Evolutionary conservation across 2,113 vertebrate species (phyloP), one percentile per base, ranked within the genome.

Genomic region (Coreoperca whiteheadi): DNA sequence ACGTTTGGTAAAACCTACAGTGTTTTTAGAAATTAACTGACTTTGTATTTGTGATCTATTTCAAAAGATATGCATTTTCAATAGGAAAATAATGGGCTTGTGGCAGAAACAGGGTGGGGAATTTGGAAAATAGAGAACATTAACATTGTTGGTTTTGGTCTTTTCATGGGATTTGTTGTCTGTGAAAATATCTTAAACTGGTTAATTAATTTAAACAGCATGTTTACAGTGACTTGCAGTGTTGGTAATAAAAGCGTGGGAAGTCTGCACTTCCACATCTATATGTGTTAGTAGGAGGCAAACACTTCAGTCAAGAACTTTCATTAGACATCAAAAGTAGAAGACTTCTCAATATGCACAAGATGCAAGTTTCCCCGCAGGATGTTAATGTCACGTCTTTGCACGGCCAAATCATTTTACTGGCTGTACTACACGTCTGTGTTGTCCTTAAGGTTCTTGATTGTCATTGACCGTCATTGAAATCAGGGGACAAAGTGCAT

Each of bases 261-360:
- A 39, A 57, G 30, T 39, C 10, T 23, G 32, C 12, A 63, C 23
- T 56, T 63, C 37, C 3, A 1, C 61, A 82, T 54, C 48, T 32
- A 64, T 50, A 12, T 59, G 2, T 81, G 41, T 28, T 1, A 4
- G 67, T 61, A 21, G 14, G 63, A 68, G 74, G 69, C 14, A 63
- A 82, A 74, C 43, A 69, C 54, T 78, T 68, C 6, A 68, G 32
- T 67, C 54, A 74, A 57, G 54, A 46, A 54, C 68, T 18, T 57
- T 81, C 60, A 81, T 67, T 20, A 41, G 43, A 43, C 63, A 56
- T 53, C 20, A 43, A 21, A 79, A 67, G 50, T 43, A 25, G 30
- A 48, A 32, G 15, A 48, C 41, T n/a, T 72, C 39, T 57, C 7
- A 34, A 32, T 25, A 46, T 34, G 43, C 4, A 41, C 25, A 51